Evolutionary conservation across 2,888 invertebrate species (phyloP).

Genomic region (Parochlus steinenii): DNA sequence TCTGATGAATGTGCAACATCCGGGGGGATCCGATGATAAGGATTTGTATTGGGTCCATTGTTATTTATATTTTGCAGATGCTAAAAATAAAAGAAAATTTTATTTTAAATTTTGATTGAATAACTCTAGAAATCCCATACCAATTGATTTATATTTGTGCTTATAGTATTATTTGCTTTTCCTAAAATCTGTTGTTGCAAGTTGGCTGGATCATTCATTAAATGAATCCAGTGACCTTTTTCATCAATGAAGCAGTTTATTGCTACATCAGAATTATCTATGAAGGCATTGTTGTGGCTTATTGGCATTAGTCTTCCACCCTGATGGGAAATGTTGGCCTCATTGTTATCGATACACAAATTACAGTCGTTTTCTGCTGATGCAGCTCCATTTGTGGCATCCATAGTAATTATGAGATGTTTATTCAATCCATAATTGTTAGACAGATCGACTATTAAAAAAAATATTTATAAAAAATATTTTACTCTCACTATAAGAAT

Average conservation of each 20-base stretch:
- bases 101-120: not conserved
- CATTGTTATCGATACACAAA: slow-evolving; percentile 7
- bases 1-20: slow-evolving; percentile 1
- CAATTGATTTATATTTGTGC: slow-evolving; percentile 9
- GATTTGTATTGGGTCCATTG: slow-evolving; percentile 2
- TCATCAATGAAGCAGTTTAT: slow-evolving; percentile 78
- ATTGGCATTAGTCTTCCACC: slow-evolving; percentile 8
- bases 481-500: too few species aligned
- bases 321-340: too few species aligned
- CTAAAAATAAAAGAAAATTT: not conserved
- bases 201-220: slow-evolving; percentile 75
- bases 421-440: too few species aligned
- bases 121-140: slow-evolving; percentile 8
- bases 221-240: slow-evolving; percentile 72
- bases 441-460: too few species aligned
- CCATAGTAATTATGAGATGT: too few species aligned
- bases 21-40: not conserved
- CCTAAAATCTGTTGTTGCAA: too few species aligned
- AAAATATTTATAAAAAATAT: too few species aligned
- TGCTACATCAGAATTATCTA: slow-evolving; percentile 69
- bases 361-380: slow-evolving; percentile 9
- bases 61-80: slow-evolving; percentile 6
- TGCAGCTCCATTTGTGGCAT: too few species aligned
- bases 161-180: slow-evolving; percentile 6
- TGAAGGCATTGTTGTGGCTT: slow-evolving; percentile 31